Percentiles rank a stretch among this genome's conserved stretches.
Evolutionary conservation across 2,113 vertebrate species (phyloP).

Genomic region (Emydura subglobosa): DNA sequence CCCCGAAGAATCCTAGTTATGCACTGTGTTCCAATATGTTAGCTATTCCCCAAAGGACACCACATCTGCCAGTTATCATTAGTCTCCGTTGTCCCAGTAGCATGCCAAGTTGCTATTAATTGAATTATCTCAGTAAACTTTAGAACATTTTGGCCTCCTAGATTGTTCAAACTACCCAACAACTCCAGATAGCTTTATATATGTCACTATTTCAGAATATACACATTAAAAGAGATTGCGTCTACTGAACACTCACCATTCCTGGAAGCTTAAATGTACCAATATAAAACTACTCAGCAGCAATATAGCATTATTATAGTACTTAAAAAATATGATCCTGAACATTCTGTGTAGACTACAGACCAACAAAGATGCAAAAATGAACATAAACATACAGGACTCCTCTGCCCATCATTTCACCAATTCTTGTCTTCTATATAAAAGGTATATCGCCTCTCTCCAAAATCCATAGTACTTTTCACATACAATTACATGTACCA

Average conservation of each 20-base stretch:
- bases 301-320: neutral
- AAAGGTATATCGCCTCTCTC: neutral
- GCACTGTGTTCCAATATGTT: neutral
- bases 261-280: neutral
- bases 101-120: neutral
- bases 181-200: neutral
- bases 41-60: neutral
- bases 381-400: neutral
- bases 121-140: neutral
- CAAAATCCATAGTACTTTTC: neutral
- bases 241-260: neutral
- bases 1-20: neutral
- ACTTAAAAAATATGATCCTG: neutral
- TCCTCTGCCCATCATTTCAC: neutral
- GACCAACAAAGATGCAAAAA: neutral
- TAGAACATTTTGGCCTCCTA: neutral
- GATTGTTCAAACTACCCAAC: neutral
- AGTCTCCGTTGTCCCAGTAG: neutral
- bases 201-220: neutral
- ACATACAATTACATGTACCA: neutral
- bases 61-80: rapidly evolving
- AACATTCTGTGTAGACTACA: neutral
- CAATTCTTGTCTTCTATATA: neutral
- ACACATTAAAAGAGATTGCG: neutral
- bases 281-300: neutral